Evolutionary conservation across 2,888 invertebrate genomes (phyloP), one percentile per base, ranked within the genome.

Genomic region (Lamellibrachia satsuma): DNA sequence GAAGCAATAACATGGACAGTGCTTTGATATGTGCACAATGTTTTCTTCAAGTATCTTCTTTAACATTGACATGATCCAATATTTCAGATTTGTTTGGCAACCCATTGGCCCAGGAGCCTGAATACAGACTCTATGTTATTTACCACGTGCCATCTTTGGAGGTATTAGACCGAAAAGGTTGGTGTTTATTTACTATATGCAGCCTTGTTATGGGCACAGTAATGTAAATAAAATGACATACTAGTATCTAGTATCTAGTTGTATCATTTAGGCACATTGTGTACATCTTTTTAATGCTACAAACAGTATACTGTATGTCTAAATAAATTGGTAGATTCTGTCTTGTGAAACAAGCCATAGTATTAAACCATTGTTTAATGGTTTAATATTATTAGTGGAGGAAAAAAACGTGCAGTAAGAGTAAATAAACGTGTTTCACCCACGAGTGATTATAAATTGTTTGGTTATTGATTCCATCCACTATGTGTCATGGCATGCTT

Each of bases 151-250:
- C 96, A 9, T 95, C 95, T 90, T 92, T 96, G 52, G 94, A 95
- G n/a, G 93, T 96, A 9, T 93, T 96, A n/a, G 96, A 96, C 93
- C 94, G 96, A 94, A 95, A 95, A 95, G 95, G 96, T 96, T 94
- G 93, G 93, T 91, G 57, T 52, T 9, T 52, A 52, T 90, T 9
- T 27, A 90, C 90, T 27, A 51, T 90, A 90, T 90, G 90, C 90
- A 90, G 51, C 39, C 52, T 90, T 27, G 52, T 90, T 52, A 90
- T 90, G 39, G 22, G 11, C 22, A 27, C 90, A 51, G 52, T 91
- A 52, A 91, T 52, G 11, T 9, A 91, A 91, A 22, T 75, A 75
- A 75, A 15, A 75, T 22, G 11, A 75, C 22, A 75, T 60, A 60
- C 6, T n/a, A n/a, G n/a, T n/a, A n/a, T n/a, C 39, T 39, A 39